phyloP scores from a whole-genome alignment of 2,888 invertebrate genomes.

The Timema cristinae region DNA sequence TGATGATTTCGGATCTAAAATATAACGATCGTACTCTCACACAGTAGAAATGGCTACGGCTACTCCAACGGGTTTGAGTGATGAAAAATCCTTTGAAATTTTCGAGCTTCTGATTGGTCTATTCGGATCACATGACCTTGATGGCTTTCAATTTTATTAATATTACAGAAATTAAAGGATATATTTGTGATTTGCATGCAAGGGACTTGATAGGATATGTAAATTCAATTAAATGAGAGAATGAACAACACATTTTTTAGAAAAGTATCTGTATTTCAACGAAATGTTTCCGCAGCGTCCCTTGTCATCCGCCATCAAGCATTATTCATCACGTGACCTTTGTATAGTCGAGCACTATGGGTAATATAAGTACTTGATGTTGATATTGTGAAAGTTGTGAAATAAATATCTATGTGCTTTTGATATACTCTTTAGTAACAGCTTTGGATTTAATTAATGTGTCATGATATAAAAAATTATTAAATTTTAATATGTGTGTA shows the following conservation, averaged over 20 bases:
- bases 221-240: neutral
- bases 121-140: conserved; percentile 38
- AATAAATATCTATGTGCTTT: no score
- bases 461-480: no score
- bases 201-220: neutral
- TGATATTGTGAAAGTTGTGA: neutral
- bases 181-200: conserved; percentile 11
- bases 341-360: conserved; percentile 20
- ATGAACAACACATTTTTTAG: neutral
- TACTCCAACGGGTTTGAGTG: conserved; percentile 38
- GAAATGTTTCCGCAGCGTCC: conserved; percentile 26
- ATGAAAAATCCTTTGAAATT: conserved; percentile 40
- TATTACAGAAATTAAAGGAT: conserved; percentile 19
- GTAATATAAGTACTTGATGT: conserved; percentile 17
- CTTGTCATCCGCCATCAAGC: conserved; percentile 23
- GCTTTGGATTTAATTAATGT: no score
- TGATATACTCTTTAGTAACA: no score
- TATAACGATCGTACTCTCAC: conserved; percentile 42
- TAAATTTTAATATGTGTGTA: no score
- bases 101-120: conserved; percentile 39
- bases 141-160: conserved; percentile 24
- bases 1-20: conserved; percentile 47
- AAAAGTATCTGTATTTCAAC: conserved; percentile 13
- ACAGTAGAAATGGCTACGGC: conserved; percentile 49
- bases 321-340: conserved; percentile 27